These are phyloP conservation scores for Turnix velox DNA, from an alignment of 2,113 vertebrate species.

Conservation along the genomic window DNA sequence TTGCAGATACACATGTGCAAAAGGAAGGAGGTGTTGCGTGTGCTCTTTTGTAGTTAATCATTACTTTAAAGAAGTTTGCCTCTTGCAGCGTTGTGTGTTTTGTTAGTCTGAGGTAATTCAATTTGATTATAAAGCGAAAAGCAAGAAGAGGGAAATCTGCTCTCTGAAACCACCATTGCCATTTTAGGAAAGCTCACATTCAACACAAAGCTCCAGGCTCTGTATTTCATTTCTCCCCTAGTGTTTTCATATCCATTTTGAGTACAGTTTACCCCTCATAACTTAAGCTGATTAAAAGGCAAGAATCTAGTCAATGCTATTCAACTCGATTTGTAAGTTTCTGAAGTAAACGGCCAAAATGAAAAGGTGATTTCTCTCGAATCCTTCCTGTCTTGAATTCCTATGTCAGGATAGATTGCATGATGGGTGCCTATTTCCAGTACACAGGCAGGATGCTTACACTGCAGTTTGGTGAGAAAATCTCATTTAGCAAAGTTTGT, in stretches of 20 bases:
- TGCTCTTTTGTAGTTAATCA: neutral
- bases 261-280: neutral
- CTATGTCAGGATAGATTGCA: neutral
- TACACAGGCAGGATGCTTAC: neutral
- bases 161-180: neutral
- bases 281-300: neutral
- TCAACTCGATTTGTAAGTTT: neutral
- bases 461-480: neutral
- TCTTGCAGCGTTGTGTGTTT: neutral
- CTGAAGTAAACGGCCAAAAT: neutral
- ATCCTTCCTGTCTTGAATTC: neutral
- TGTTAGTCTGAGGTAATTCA: neutral
- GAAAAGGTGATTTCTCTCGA: neutral
- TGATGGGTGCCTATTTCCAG: neutral
- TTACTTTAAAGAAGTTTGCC: neutral
- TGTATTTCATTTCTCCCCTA: neutral
- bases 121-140: neutral
- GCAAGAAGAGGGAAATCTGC: neutral
- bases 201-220: neutral
- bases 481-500: neutral
- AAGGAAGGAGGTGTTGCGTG: neutral
- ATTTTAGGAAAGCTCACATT: accelerated
- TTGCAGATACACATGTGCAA: neutral
- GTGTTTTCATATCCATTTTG: neutral
- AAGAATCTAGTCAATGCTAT: neutral